Base-by-base conservation (phyloP, 2,113 vertebrate species). In the Numenius arquata region DNA sequence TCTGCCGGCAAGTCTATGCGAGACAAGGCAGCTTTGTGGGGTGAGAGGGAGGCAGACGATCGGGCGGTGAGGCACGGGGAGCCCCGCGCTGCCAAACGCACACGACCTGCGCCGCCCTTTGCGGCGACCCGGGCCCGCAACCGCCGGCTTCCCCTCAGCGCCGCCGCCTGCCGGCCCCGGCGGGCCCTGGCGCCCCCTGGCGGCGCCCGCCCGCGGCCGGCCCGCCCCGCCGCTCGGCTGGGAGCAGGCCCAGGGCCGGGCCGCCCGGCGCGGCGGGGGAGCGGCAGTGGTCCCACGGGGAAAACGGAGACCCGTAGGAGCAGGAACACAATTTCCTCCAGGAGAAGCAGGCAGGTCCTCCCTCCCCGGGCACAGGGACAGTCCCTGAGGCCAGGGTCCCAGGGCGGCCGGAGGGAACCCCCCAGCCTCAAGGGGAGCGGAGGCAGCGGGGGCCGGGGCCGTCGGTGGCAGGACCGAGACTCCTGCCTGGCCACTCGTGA, bases 1-100 rank as follows among this genome's bases (percentile, higher is more conserved):
- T 0, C 38, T 6, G 62, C 70, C 2, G 40, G 47, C 29, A 2
- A 7, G 13, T 0, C 16, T 6, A 0, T 4, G 52, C 1, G 59
- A 25, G 82, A 19, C 21, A 3, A 36, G 5, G 22, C 40, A 16
- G 71, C 30, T 9, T 9, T n/a, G 6, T 1, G 22, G 15, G 52
- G 45, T 6, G 8, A 4, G 43, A 7, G 9, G 15, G 50, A 8
- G 14, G 2, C 45, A 5, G 62, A 13, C 8, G 7, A 1, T 1
- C 58, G 1, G 32, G 40, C 43, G 7, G 32, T 9, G 56, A 34
- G 20, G 32, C 65, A 4, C 29, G 8, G 11, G 11, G 30, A 68
- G 30, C 53, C 23, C 34, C 26, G 6, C 12, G 36, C 20, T 4
- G 38, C 4, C 5, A 3, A 8, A 20, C 8, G 22, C 40, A 3